These are phyloP conservation scores for Phymastichus coffea DNA, from an alignment of 1,140 invertebrate genomes.

Conservation along the genomic window DNA sequence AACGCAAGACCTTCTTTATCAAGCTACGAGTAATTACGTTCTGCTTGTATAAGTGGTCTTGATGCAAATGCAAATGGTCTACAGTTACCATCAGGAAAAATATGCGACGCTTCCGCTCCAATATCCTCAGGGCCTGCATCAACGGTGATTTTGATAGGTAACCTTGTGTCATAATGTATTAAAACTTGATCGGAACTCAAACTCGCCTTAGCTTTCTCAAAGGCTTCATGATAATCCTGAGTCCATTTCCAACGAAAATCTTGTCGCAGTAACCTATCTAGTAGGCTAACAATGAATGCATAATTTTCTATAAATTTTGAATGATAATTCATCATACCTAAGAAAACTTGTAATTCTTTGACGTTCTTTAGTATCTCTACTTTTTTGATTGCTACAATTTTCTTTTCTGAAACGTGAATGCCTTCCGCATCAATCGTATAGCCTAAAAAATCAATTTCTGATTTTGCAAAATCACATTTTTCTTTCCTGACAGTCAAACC, in stretches of 20 bases:
- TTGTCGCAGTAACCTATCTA: neutral
- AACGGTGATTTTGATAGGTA: conserved; percentile 18
- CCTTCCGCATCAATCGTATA: conserved; percentile 16
- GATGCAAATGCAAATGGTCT: conserved; percentile 52
- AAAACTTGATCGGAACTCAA: neutral
- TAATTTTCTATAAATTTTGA: conserved; percentile 23
- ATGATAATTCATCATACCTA: no score
- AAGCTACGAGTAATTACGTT: conserved; percentile 55
- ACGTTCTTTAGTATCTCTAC: conserved; percentile 14
- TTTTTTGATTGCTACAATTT: conserved; percentile 22
- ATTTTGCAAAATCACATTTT: conserved; percentile 29
- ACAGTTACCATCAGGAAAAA: conserved; percentile 34
- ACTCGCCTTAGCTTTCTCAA: neutral
- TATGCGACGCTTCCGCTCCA: conserved; percentile 24
- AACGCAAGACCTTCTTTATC: conserved; percentile 56
- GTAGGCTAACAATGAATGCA: neutral
- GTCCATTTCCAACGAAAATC: neutral
- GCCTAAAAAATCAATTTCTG: conserved; percentile 27
- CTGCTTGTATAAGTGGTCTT: conserved; percentile 44
- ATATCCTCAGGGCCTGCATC: conserved; percentile 24
- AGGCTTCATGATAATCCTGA: neutral
- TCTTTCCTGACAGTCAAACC: conserved; percentile 21
- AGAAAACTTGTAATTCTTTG: no score
- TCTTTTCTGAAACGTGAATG: conserved; percentile 20
- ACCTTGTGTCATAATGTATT: conserved; percentile 16